phyloP scores from a whole-genome alignment of 1,140 invertebrate genomes.

The Drosophila micromelanica region DNA sequence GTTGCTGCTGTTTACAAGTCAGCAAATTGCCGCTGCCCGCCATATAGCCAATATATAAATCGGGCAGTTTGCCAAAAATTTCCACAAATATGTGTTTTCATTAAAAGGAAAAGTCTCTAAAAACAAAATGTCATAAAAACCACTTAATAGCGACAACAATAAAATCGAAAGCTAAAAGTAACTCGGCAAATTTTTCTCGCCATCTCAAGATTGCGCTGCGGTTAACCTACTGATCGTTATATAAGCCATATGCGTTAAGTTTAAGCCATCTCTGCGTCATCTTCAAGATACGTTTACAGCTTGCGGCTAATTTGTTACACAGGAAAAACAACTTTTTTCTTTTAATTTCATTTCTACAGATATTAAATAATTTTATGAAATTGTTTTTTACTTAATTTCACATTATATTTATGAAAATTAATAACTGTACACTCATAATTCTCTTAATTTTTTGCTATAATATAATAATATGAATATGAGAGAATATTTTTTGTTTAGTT shows the following conservation, averaged over 20 bases:
- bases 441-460: too few species aligned
- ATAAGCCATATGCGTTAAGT: slow-evolving; percentile 22
- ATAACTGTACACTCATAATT: too few species aligned
- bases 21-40: slow-evolving; percentile 22
- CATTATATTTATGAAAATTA: too few species aligned
- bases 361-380: too few species aligned
- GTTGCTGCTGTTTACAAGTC: slow-evolving; percentile 23
- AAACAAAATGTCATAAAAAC: slow-evolving; percentile 1
- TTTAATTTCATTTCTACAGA: too few species aligned
- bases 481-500: too few species aligned
- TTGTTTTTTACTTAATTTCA: too few species aligned
- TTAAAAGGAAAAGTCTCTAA: neutral
- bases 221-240: slow-evolving; percentile 17
- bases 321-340: neutral
- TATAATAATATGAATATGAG: too few species aligned
- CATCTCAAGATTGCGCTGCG: slow-evolving; percentile 6
- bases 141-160: slow-evolving; percentile 10
- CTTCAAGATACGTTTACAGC: slow-evolving; percentile 26
- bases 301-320: neutral
- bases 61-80: slow-evolving; percentile 32
- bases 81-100: neutral
- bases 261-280: slow-evolving; percentile 51
- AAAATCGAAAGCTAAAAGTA: slow-evolving; percentile 37
- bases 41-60: slow-evolving; percentile 9
- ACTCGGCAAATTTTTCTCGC: neutral